Base-by-base conservation (phyloP, 2,888 invertebrate genomes). In the Willowsia nigromaculata region DNA sequence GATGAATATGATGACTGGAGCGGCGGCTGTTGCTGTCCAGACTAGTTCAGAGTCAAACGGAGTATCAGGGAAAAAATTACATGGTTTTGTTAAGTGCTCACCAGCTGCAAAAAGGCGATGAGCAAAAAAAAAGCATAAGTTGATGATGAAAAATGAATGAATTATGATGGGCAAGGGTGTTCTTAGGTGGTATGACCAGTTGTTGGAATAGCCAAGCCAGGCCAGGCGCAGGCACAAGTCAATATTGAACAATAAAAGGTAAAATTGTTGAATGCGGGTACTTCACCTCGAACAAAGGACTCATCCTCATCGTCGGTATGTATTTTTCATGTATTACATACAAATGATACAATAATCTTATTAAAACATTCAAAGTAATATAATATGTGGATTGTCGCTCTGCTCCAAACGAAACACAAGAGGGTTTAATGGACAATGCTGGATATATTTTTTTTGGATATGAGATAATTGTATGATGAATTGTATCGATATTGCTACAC, bases 111-210 rank as follows among this genome's bases (percentile, higher is more conserved):
- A 62, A 43, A 76, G 74, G 47, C 25, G 53, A 25, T 30, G 50
- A 27, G 50, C 76, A 76, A 25, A 76, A 47, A 76, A 76, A 76
- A 76, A 11, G 1, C n/a, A 22, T 71, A 76, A 76, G 15, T 76
- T 7, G 76, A 76, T 65, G 30, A 30, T 15, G 18, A 30, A 76
- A 53, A 76, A 50, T 50, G 53, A 50, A 76, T 76, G 76, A 30
- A 50, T 74, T 43, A 74, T 76, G n/a, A 43, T 43, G 47, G 30
- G n/a, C 27, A 76, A 76, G 76, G 76, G 76, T 76, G 76, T 50
- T 50, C 76, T 30, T 76, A 43, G 71, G 71, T 76, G 76, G 76
- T 50, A 53, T 76, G 50, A 50, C 76, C 76, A 50, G 76, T 76
- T 76, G 76, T 30, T 76, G 18, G 18, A 76, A 76, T 76, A 40